Evolutionary conservation across 2,888 invertebrate species (phyloP).

Genomic region (Mesochorus sp.): DNA sequence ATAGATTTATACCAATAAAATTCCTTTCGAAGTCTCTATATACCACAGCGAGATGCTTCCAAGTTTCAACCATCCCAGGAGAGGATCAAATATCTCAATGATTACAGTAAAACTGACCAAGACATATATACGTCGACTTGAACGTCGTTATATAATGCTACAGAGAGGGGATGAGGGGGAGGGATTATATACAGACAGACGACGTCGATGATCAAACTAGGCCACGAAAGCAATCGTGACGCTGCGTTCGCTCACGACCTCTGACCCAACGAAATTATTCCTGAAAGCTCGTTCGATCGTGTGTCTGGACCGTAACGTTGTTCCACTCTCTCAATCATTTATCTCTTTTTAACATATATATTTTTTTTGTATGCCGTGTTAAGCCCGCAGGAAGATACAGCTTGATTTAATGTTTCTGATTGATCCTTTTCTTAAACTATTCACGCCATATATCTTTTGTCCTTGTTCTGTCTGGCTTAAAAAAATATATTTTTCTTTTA

Average conservation of each 20-base stretch:
- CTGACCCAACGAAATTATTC: conserved; percentile 35
- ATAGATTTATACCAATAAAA: neutral
- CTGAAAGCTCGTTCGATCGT: conserved; percentile 14
- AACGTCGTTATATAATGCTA: conserved; percentile 6
- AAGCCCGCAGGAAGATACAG: too few species aligned
- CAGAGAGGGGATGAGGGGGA: conserved; percentile 58
- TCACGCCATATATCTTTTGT: too few species aligned
- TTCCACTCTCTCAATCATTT: too few species aligned
- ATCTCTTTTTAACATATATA: too few species aligned
- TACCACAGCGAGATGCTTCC: conserved; percentile 2
- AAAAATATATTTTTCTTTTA: too few species aligned
- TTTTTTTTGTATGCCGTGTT: too few species aligned
- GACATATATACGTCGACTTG: conserved; percentile 48
- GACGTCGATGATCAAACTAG: conserved; percentile 48
- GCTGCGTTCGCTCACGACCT: conserved; percentile 16
- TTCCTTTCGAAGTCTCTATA: too few species aligned
- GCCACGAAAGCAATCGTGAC: conserved; percentile 44
- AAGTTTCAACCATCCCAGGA: conserved; percentile 24
- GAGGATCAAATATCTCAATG: conserved; percentile 67
- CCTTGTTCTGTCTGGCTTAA: too few species aligned
- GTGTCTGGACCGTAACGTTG: too few species aligned
- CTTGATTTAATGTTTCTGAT: too few species aligned
- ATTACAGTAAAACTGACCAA: conserved; percentile 68
- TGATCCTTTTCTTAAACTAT: too few species aligned
- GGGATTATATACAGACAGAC: too few species aligned